Conservation (phyloP, 2,797 vertebrate genomes). For the Cirrhinus molitorella region DNA sequence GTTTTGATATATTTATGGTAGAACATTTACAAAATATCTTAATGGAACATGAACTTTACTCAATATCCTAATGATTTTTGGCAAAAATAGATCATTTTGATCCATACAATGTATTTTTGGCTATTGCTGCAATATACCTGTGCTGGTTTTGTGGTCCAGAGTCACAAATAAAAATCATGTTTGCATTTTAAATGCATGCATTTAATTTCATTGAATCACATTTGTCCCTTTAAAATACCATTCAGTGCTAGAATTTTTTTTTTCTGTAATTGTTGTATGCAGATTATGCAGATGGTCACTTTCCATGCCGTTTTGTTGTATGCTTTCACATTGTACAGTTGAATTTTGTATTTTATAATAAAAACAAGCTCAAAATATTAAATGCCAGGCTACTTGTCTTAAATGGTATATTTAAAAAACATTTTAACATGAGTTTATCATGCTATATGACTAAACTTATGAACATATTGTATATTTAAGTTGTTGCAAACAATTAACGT, state of each 20-base stretch:
- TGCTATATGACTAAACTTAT: not conserved
- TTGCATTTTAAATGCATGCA: not conserved
- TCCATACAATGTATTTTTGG: no score
- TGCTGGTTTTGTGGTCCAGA: no score
- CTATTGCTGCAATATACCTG: no score
- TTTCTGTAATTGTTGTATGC: not conserved
- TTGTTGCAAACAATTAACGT: not conserved
- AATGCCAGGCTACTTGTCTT: slow-evolving; percentile 16
- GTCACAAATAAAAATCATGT: not conserved
- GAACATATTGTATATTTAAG: not conserved
- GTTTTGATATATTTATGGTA: no score
- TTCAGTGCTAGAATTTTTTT: not conserved
- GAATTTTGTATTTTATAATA: slow-evolving; percentile 55
- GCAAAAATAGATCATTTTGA: no score
- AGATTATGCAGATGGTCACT: slow-evolving; percentile 14
- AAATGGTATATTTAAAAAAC: not conserved
- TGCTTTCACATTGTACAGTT: slow-evolving; percentile 46
- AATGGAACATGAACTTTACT: no score
- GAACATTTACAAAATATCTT: no score
- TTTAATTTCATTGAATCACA: not conserved
- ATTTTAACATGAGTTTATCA: not conserved
- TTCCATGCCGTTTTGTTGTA: slow-evolving; percentile 22
- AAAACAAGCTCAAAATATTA: slow-evolving; percentile 15
- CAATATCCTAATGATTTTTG: no score
- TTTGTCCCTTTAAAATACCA: not conserved